phyloP scores from a whole-genome alignment of 2,797 vertebrate genomes.

The Pteronotus mesoamericanus region DNA sequence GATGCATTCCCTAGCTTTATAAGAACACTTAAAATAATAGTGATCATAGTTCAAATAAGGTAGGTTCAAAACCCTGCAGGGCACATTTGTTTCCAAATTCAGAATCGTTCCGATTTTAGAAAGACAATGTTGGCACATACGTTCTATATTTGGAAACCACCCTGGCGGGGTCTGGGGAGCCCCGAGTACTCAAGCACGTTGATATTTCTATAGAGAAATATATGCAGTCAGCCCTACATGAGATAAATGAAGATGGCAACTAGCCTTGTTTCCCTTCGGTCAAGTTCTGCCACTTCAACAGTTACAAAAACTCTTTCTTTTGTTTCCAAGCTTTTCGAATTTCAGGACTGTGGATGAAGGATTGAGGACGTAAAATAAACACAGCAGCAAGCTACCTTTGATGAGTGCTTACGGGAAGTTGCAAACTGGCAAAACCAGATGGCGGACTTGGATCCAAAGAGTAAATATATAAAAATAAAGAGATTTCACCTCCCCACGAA shows the following conservation, averaged over 20 bases:
- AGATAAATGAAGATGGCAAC: not conserved
- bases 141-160: not conserved
- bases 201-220: not conserved
- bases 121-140: not conserved
- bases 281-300: not conserved
- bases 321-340: not conserved
- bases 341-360: not conserved
- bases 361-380: not conserved
- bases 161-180: not conserved
- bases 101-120: not conserved
- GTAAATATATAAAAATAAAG: not conserved
- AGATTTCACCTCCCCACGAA: not conserved
- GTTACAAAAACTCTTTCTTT: not conserved
- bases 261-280: not conserved
- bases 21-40: not conserved
- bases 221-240: fast-evolving
- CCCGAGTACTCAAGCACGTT: not conserved
- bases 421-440: not conserved
- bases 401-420: not conserved
- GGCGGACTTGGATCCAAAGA: not conserved
- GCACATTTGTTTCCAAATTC: not conserved
- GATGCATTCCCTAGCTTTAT: not conserved
- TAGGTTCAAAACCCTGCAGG: not conserved
- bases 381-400: not conserved
- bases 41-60: not conserved